A percentile compares a stretch with the other conserved stretches of the same genome.
phyloP scores from a whole-genome alignment of 2,888 invertebrate species.

The Crematogaster levior region DNA sequence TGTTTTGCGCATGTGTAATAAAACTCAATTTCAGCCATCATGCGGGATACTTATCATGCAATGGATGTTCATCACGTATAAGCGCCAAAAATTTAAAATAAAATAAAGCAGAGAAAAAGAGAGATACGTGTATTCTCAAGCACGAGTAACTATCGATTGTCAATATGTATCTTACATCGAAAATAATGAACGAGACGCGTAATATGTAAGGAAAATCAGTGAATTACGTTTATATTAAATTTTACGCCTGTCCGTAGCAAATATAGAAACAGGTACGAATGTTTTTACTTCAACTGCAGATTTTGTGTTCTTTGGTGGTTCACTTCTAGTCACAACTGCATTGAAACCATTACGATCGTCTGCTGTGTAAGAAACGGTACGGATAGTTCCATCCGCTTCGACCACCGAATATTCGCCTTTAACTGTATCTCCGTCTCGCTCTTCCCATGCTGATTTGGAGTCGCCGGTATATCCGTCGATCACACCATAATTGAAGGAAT shows the following conservation, averaged over 20 bases:
- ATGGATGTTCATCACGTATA: not conserved
- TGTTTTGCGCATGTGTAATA: not conserved
- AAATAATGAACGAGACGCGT: not conserved
- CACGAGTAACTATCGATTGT: not conserved
- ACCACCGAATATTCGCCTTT: slow-evolving; percentile 82
- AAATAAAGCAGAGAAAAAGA: not conserved
- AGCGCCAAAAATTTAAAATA: not conserved
- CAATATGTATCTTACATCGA: not conserved
- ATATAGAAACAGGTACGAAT: slow-evolving; percentile 59
- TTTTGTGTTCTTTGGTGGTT: slow-evolving; percentile 64
- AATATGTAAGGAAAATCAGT: not conserved
- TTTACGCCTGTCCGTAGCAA: slow-evolving; percentile 37
- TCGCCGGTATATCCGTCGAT: slow-evolving; percentile 81
- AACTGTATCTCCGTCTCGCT: slow-evolving; percentile 80
- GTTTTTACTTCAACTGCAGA: slow-evolving; percentile 58
- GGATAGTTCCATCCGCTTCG: slow-evolving; percentile 80
- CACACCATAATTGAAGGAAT: slow-evolving; percentile 81
- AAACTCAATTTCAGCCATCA: not conserved
- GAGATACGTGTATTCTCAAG: not conserved
- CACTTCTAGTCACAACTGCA: slow-evolving; percentile 78
- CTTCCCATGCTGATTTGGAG: slow-evolving; percentile 82
- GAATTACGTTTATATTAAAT: not conserved
- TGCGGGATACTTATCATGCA: not conserved
- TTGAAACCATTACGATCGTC: slow-evolving; percentile 80
- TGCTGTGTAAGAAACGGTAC: slow-evolving; percentile 80